Percentiles rank a stretch among this genome's conserved stretches.
Evolutionary conservation across 1,140 invertebrate genomes (phyloP).

Genomic region (Saccostrea glomerata): DNA sequence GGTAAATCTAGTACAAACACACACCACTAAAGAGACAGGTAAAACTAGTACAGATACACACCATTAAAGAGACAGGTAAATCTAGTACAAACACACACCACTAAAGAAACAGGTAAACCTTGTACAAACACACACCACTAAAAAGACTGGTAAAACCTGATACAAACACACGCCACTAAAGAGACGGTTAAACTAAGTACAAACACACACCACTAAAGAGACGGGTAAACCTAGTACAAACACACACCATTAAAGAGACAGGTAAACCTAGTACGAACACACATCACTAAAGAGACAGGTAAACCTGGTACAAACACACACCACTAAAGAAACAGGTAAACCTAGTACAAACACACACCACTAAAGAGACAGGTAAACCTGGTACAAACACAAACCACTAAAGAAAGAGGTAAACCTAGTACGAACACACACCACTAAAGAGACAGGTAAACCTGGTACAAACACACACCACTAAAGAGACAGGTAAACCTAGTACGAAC

Average conservation of each 20-base stretch:
- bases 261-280: background rate
- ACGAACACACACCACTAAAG: no score
- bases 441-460: background rate
- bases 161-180: no score
- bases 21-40: background rate
- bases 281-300: background rate
- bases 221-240: background rate
- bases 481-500: background rate
- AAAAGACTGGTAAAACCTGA: background rate
- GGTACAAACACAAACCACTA: no score
- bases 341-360: background rate
- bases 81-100: background rate
- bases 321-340: background rate
- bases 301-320: background rate
- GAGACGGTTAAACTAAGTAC: no score
- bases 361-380: no score
- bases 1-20: background rate
- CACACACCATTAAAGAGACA: background rate
- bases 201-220: no score
- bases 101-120: background rate
- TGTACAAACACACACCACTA: background rate
- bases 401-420: no score
- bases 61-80: background rate
- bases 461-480: background rate
- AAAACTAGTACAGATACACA: background rate